A percentile compares a stretch with the other conserved stretches of the same genome.
Conservation (phyloP, 2,888 invertebrate genomes). For the Dichetophora obliterata region DNA sequence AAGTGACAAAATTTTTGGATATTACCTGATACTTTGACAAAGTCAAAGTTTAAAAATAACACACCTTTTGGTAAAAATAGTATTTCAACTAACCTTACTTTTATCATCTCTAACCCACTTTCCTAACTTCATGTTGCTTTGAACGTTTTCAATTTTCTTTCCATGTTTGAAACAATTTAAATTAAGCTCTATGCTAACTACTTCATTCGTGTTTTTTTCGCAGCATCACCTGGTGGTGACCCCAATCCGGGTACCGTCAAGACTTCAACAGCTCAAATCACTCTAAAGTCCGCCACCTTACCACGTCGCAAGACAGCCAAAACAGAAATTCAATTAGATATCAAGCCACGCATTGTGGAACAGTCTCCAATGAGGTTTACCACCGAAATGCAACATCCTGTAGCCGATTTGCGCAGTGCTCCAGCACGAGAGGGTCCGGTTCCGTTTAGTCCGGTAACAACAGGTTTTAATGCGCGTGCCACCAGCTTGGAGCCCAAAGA, state of each 20-base stretch:
- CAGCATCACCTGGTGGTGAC: slow-evolving; percentile 60
- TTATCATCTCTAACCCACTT: slow-evolving; percentile 19
- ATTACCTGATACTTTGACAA: background rate
- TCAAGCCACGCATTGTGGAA: slow-evolving; percentile 68
- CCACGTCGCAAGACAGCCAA: slow-evolving; percentile 77
- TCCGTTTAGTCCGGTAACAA: slow-evolving; percentile 66
- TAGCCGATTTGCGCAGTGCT: slow-evolving; percentile 70
- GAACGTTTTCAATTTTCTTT: background rate
- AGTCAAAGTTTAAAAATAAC: background rate
- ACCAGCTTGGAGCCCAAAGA: slow-evolving; percentile 76
- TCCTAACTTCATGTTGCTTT: slow-evolving; percentile 24
- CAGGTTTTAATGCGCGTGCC: slow-evolving; percentile 70
- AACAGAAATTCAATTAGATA: slow-evolving; percentile 76
- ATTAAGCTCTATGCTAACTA: background rate
- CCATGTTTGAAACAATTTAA: background rate
- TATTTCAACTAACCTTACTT: slow-evolving; percentile 8
- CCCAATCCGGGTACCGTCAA: slow-evolving; percentile 66
- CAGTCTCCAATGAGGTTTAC: slow-evolving; percentile 72
- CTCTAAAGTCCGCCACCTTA: slow-evolving; percentile 77
- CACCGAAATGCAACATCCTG: slow-evolving; percentile 75
- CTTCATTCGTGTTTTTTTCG: background rate
- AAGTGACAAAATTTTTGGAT: slow-evolving; percentile 6
- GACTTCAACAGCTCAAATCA: slow-evolving; percentile 77
- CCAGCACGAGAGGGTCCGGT: slow-evolving; percentile 66
- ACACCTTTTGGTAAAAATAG: background rate